phyloP scores from a whole-genome alignment of 2,888 invertebrate species.

The Apamea epomidion region DNA sequence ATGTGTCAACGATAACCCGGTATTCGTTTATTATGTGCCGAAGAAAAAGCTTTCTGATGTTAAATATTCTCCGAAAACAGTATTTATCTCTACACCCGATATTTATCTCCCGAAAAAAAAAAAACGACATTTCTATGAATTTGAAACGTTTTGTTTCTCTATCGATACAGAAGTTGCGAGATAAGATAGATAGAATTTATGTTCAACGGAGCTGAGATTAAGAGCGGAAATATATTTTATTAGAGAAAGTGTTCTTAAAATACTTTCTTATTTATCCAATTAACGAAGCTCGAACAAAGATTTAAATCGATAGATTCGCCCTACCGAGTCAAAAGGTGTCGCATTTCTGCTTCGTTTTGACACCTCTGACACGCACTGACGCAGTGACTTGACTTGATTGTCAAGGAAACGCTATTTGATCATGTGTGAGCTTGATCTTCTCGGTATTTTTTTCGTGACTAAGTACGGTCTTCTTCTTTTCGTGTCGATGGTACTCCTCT shows the following conservation, averaged over 20 bases:
- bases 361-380: not conserved
- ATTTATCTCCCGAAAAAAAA: constrained; percentile 45
- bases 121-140: constrained; percentile 42
- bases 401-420: not conserved
- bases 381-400: not conserved
- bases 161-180: constrained; percentile 54
- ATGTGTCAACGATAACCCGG: constrained; percentile 53
- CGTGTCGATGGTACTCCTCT: not conserved
- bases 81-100: constrained; percentile 48
- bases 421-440: not conserved
- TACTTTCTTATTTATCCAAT: constrained; percentile 63
- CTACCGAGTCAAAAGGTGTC: not conserved
- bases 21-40: constrained; percentile 47
- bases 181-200: constrained; percentile 51
- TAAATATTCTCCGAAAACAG: constrained; percentile 56
- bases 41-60: constrained; percentile 60
- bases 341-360: not conserved
- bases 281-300: constrained; percentile 37
- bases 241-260: constrained; percentile 59
- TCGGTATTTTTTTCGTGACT: not conserved
- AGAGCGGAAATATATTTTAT: constrained; percentile 55
- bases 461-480: not conserved
- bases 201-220: constrained; percentile 35
- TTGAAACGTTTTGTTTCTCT: constrained; percentile 55
- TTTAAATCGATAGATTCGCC: constrained; percentile 2